Conservation (phyloP, 2,797 vertebrate genomes). For the Sebastes itinus region DNA sequence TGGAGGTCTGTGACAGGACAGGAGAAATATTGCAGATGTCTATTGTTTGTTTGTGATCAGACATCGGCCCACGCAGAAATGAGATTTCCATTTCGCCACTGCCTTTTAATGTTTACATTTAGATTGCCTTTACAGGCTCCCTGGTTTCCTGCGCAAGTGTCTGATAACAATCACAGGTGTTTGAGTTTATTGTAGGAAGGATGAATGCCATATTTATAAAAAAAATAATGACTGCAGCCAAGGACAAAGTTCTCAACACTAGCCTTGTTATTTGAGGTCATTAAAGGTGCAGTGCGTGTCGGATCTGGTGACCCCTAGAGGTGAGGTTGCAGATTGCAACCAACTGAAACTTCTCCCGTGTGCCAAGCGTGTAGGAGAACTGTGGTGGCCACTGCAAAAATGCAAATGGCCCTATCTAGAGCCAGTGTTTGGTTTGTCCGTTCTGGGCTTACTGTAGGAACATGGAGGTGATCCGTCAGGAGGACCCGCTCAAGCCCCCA, state of each 20-base stretch:
- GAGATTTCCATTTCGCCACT: slow-evolving; percentile 75
- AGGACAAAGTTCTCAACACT: background rate
- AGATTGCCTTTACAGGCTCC: slow-evolving; percentile 67
- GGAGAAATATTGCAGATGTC: slow-evolving; percentile 74
- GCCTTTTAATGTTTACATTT: slow-evolving; percentile 67
- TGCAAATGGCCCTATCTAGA: too few relatives aligned
- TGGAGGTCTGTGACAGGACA: slow-evolving; percentile 76
- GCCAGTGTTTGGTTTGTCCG: too few relatives aligned
- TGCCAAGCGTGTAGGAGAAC: too few relatives aligned
- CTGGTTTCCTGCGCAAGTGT: slow-evolving; percentile 63
- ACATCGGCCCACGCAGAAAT: slow-evolving; percentile 65
- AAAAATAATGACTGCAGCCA: slow-evolving; percentile 18
- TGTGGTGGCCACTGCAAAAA: too few relatives aligned
- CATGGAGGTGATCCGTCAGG: too few relatives aligned
- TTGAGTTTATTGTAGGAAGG: slow-evolving; percentile 52
- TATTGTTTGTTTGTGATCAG: slow-evolving; percentile 84
- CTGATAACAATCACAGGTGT: slow-evolving; percentile 83
- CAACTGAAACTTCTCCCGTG: too few relatives aligned
- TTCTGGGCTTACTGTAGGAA: too few relatives aligned
- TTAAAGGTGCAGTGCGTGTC: background rate
- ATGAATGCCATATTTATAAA: slow-evolving; percentile 45
- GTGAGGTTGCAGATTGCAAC: too few relatives aligned
- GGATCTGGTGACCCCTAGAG: too few relatives aligned
- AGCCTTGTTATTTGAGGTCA: background rate
- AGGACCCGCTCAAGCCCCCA: too few relatives aligned